phyloP scores from a whole-genome alignment of 2,113 vertebrate genomes.

The Ictalurus punctatus region DNA sequence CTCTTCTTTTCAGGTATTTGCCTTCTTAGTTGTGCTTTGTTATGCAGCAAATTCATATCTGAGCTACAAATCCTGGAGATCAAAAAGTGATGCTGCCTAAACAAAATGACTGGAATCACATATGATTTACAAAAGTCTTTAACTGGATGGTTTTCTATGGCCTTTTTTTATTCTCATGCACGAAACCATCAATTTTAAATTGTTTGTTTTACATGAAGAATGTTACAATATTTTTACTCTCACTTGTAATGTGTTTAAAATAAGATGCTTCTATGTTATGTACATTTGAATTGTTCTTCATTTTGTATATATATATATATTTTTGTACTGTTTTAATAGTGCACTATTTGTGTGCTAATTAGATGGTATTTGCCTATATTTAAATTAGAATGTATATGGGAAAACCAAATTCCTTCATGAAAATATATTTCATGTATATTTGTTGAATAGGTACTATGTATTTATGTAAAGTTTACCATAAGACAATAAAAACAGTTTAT shows the following conservation, averaged over 20 bases:
- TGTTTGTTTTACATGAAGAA: too few species aligned
- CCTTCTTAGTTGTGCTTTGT: conserved; percentile 85
- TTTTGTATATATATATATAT: not conserved
- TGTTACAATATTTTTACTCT: not conserved
- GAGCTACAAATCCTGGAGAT: conserved; percentile 83
- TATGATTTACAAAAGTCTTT: not conserved
- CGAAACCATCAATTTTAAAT: not conserved
- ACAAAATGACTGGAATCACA: conserved; percentile 6
- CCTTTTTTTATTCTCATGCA: not conserved
- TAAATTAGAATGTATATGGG: not conserved
- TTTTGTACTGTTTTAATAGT: not conserved
- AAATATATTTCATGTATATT: not conserved
- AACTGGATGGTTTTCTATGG: not conserved
- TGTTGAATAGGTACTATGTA: not conserved
- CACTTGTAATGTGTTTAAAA: not conserved
- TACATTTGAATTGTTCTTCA: not conserved
- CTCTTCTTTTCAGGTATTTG: conserved; percentile 80
- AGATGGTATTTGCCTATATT: not conserved
- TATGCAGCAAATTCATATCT: conserved; percentile 84
- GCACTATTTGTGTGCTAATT: not conserved
- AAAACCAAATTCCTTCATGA: not conserved
- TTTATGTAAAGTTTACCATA: not conserved
- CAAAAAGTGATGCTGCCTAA: conserved; percentile 66
- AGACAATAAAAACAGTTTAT: not conserved
- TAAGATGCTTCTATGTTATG: not conserved